Evolutionary conservation across 2,797 vertebrate species (phyloP), one percentile per base, ranked within the genome.

Genomic region (Chloroceryle inda): DNA sequence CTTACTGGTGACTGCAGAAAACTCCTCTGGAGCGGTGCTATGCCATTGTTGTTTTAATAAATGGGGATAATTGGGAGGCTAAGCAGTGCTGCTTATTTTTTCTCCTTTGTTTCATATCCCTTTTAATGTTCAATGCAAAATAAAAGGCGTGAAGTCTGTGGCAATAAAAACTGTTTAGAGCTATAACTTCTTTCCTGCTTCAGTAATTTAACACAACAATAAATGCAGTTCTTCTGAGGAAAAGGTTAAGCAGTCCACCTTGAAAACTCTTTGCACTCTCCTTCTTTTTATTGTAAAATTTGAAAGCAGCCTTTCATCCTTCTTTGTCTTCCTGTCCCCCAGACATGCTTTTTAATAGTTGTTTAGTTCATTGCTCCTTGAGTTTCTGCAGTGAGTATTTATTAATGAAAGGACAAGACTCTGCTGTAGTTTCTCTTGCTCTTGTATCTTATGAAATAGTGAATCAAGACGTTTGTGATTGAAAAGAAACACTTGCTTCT

Each of bases 91-190:
- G 40, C 35, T 76, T 93, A n/a, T 76, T 83, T 97, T 69, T 90
- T 73, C 87, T 96, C 76, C 62, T 89, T 94, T 74, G 68, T 82
- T 97, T 97, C 92, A 27, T 86, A 66, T 44, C 24, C 84, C 83
- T 95, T 97, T 97, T 94, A 92, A 88, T 94, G 53, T 92, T 96
- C 59, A 87, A 2, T 92, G 47, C 44, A 89, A 95, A 97, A 94
- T 35, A 71, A 95, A 97, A 94, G 45, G 71, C 20, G 50, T 90
- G 49, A 97, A 95, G 82, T 93, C 89, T 85, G 47, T 90, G 88
- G 85, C 88, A 93, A 88, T 96, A 95, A 97, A 85, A 97, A 44
- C 35, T 87, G 31, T 92, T 98, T 81, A 96, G 91, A 89, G 89
- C 64, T 86, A 0, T 92, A 88, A 97, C 68, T 91, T 73, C 68